These are phyloP conservation scores for Hofmannophila pseudospretella DNA, from an alignment of 2,888 invertebrate genomes.

Conservation along the genomic window DNA sequence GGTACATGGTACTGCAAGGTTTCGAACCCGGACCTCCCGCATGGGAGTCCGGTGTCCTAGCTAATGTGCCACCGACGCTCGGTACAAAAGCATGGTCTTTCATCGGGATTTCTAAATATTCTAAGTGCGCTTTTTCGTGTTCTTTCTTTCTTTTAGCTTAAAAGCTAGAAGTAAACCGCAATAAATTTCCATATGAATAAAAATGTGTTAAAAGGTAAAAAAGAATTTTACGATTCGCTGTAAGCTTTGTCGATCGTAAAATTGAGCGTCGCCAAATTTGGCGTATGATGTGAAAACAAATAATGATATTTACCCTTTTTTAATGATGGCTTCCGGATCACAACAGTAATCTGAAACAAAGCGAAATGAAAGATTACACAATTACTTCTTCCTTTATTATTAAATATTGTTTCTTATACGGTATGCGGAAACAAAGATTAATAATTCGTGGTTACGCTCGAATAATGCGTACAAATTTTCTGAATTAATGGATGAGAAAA, in stretches of 20 bases:
- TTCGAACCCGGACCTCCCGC: no score
- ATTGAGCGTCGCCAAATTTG: not conserved
- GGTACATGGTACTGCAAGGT: no score
- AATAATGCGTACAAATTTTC: no score
- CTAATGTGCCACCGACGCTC: no score
- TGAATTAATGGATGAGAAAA: no score
- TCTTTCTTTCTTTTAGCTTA: no score
- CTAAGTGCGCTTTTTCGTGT: no score
- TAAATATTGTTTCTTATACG: not conserved
- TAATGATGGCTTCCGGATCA: constrained; percentile 29
- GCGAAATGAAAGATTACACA: constrained; percentile 1
- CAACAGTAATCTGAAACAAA: constrained; percentile 42
- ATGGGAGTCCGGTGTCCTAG: no score
- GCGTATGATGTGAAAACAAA: not conserved
- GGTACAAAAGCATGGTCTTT: no score
- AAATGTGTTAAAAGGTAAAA: not conserved
- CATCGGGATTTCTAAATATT: no score
- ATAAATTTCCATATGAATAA: constrained; percentile 3
- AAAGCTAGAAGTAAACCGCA: constrained; percentile 3
- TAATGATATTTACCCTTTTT: constrained; percentile 6
- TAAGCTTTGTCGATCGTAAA: constrained; percentile 1
- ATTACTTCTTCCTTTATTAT: not conserved
- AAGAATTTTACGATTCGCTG: not conserved
- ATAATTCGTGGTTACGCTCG: no score
- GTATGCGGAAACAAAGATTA: not conserved